phyloP scores from a whole-genome alignment of 2,888 invertebrate genomes.

The Trachelus stipa region DNA sequence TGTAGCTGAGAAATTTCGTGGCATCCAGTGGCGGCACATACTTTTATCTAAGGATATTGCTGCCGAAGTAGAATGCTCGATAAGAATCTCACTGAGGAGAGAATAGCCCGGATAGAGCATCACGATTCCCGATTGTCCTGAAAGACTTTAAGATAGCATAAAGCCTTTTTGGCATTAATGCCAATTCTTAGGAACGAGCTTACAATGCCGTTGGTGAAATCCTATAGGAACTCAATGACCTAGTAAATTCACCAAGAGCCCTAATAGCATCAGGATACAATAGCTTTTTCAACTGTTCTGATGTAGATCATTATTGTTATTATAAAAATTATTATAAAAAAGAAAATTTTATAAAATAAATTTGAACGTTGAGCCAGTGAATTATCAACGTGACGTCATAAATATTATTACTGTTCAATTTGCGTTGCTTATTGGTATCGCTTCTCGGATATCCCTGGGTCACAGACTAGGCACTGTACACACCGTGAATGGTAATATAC shows the following conservation, averaged over 20 bases:
- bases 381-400: slow-evolving; percentile 29
- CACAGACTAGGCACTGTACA: background rate
- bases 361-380: slow-evolving; percentile 22
- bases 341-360: slow-evolving; percentile 7
- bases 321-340: slow-evolving; percentile 3
- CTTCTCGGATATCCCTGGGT: background rate
- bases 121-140: background rate
- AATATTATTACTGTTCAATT: slow-evolving; percentile 18
- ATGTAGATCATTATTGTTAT: background rate
- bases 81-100: background rate
- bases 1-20: background rate
- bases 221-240: background rate
- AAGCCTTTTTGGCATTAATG: background rate
- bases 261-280: background rate
- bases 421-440: background rate
- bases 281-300: background rate
- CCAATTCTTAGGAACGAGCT: background rate
- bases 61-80: background rate
- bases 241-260: background rate
- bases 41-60: background rate
- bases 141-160: background rate
- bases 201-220: background rate
- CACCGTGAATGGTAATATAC: background rate
- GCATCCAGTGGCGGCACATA: background rate
- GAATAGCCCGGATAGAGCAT: background rate